phyloP scores from a whole-genome alignment of 2,113 vertebrate species.

The Suricata suricatta region DNA sequence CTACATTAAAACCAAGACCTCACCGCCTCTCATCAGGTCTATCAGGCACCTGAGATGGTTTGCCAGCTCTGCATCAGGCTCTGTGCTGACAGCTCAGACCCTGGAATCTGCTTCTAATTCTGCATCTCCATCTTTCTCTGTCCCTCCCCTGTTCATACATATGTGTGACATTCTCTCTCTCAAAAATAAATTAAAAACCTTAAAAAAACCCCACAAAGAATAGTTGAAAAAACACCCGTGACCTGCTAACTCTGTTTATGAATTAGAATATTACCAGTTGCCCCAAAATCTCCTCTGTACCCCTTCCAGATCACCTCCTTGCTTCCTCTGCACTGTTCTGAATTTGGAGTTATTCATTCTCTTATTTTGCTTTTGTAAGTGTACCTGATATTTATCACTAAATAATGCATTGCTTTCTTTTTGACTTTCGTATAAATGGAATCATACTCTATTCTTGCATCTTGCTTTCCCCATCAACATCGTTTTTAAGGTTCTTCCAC shows the following conservation, averaged over 20 bases:
- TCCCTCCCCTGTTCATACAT: too few relatives aligned
- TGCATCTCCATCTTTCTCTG: too few relatives aligned
- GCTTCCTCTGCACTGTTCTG: background rate
- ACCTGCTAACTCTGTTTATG: background rate
- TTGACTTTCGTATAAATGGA: background rate
- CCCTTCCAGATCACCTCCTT: background rate
- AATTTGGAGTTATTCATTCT: background rate
- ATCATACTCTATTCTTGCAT: background rate
- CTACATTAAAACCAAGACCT: background rate
- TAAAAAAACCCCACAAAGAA: background rate
- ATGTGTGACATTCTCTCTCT: too few relatives aligned
- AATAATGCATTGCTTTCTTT: background rate
- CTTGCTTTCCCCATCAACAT: background rate
- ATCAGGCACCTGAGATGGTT: background rate
- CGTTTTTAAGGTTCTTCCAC: background rate
- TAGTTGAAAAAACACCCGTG: background rate
- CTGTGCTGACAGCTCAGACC: too few relatives aligned
- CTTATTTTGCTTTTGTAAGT: background rate
- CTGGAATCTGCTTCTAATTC: too few relatives aligned
- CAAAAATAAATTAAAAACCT: too few relatives aligned
- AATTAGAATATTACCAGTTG: background rate
- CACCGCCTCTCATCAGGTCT: background rate
- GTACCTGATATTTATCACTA: background rate
- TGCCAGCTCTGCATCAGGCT: too few relatives aligned
- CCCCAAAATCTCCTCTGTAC: background rate